Conservation (phyloP, 2,888 invertebrate species). For the Pyrgus malvae region DNA sequence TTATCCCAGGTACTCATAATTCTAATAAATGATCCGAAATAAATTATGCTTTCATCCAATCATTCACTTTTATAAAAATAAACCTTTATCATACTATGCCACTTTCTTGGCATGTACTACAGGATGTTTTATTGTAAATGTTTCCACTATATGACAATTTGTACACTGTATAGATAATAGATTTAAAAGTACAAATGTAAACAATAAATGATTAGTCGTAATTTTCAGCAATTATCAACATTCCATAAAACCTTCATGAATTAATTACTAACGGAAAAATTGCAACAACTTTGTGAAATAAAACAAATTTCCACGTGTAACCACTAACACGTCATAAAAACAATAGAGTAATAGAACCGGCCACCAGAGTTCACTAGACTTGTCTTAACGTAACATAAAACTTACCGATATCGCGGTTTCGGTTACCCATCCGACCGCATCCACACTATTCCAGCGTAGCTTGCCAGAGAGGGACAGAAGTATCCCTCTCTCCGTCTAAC, state of each 20-base stretch:
- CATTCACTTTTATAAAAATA: too few species aligned
- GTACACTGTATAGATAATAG: too few species aligned
- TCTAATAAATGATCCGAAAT: too few species aligned
- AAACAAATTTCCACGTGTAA: slow-evolving; percentile 20
- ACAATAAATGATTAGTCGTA: too few species aligned
- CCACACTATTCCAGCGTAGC: slow-evolving; percentile 57
- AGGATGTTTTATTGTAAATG: too few species aligned
- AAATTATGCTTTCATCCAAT: too few species aligned
- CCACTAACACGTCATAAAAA: slow-evolving; percentile 33
- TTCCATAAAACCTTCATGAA: background rate
- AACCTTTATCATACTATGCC: too few species aligned
- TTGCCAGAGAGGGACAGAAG: slow-evolving; percentile 47
- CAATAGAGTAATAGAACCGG: slow-evolving; percentile 37
- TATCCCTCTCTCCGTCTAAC: slow-evolving; percentile 46
- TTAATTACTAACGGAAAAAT: background rate
- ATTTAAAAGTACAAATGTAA: too few species aligned
- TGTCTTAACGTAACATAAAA: slow-evolving; percentile 40
- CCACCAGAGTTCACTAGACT: slow-evolving; percentile 29
- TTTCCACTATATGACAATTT: too few species aligned
- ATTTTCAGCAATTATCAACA: slow-evolving; percentile 1
- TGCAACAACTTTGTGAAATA: background rate
- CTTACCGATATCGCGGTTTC: slow-evolving; percentile 38
- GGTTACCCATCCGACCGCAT: slow-evolving; percentile 41
- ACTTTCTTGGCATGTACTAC: too few species aligned
- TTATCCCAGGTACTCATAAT: too few species aligned